These are phyloP conservation scores for Torymus aiolomorphi DNA, from an alignment of 2,888 invertebrate genomes.

Conservation along the genomic window DNA sequence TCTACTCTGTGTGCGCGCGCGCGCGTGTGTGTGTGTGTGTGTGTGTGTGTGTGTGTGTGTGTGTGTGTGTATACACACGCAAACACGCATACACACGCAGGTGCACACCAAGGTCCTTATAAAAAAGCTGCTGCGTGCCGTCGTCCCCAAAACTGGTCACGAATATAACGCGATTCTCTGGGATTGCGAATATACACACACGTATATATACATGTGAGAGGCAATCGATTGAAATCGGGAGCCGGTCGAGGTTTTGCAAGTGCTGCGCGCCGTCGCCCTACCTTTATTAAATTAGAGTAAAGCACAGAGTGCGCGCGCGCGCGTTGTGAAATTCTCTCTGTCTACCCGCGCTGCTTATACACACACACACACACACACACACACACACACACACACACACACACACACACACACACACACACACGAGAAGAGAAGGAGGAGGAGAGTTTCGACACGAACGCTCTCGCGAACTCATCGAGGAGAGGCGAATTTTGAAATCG, in stretches of 20 bases:
- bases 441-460: slow-evolving; percentile 37
- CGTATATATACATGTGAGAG: not conserved
- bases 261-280: slow-evolving; percentile 41
- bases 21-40: too few species aligned
- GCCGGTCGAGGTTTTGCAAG: slow-evolving; percentile 51
- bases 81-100: not conserved
- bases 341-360: not conserved
- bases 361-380: too few species aligned
- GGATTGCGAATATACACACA: too few species aligned
- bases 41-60: too few species aligned
- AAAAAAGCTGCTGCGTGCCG: not conserved
- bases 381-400: too few species aligned
- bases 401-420: too few species aligned
- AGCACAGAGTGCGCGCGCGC: slow-evolving; percentile 28
- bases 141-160: not conserved
- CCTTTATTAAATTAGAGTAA: slow-evolving; percentile 57
- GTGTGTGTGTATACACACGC: too few species aligned
- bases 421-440: too few species aligned
- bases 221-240: slow-evolving; percentile 46
- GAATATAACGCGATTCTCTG: slow-evolving; percentile 2
- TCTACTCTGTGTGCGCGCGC: too few species aligned
- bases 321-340: slow-evolving; percentile 37
- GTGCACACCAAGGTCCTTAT: not conserved
- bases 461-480: slow-evolving; percentile 41
- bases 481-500: slow-evolving; percentile 49